These are phyloP conservation scores for Limnephilus auricula DNA, from an alignment of 2,888 invertebrate species.

Conservation along the genomic window DNA sequence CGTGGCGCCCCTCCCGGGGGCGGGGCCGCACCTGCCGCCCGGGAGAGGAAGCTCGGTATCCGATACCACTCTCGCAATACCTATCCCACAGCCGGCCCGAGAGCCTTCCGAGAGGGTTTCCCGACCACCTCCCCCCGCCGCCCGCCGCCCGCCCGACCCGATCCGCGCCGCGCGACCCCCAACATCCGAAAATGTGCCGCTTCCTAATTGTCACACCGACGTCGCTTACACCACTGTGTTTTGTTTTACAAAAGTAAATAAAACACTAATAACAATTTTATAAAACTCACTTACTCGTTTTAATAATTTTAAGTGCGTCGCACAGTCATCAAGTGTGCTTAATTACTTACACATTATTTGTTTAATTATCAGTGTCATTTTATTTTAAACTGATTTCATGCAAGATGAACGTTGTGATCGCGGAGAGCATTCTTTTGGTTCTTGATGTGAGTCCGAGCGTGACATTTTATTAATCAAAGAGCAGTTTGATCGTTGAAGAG, in stretches of 20 bases:
- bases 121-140: constrained; percentile 68
- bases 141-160: constrained; percentile 69
- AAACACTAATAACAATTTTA: background rate
- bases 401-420: background rate
- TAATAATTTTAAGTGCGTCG: background rate
- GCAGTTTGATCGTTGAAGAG: background rate
- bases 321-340: background rate
- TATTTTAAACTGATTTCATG: background rate
- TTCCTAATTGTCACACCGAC: background rate
- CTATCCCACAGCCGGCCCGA: constrained; percentile 69
- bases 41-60: constrained; percentile 58
- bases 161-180: constrained; percentile 70
- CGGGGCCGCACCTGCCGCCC: constrained; percentile 53
- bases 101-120: constrained; percentile 68
- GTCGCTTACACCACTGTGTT: background rate
- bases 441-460: background rate
- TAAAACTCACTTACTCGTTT: background rate
- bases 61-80: constrained; percentile 65
- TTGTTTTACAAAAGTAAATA: background rate
- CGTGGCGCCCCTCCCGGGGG: constrained; percentile 51
- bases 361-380: background rate
- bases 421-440: background rate
- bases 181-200: constrained; percentile 68
- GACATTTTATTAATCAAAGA: background rate
- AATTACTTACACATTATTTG: background rate